Evolutionary conservation across 2,797 vertebrate genomes (phyloP).

Genomic region (Anableps anableps): DNA sequence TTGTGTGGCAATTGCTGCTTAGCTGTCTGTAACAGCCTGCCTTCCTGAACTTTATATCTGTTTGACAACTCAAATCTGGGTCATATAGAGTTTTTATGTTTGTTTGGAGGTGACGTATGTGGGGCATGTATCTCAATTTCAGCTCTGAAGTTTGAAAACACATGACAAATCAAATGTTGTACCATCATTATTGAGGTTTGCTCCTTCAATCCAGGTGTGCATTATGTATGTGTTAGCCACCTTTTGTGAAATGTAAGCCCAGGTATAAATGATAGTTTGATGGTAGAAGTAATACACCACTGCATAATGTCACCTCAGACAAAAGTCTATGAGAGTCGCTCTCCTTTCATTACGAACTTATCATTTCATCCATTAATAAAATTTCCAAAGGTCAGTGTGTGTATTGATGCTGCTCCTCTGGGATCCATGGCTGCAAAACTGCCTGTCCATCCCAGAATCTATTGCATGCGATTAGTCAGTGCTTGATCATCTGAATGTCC

Average conservation of each 20-base stretch:
- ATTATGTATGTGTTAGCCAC: not conserved
- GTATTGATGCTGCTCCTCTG: constrained; percentile 64
- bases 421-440: constrained; percentile 71
- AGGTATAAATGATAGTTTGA: constrained; percentile 23
- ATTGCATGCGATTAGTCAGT: constrained; percentile 70
- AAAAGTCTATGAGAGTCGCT: constrained; percentile 32
- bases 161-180: not conserved
- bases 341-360: constrained; percentile 51
- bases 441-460: constrained; percentile 70
- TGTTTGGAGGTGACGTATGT: constrained; percentile 13
- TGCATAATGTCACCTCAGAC: constrained; percentile 24
- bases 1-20: constrained; percentile 48
- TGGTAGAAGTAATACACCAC: constrained; percentile 20
- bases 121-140: constrained; percentile 7
- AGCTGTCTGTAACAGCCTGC: constrained; percentile 36
- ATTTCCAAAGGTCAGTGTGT: constrained; percentile 72
- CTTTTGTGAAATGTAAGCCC: constrained; percentile 8
- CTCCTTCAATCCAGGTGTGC: not conserved
- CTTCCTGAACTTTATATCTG: not conserved
- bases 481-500: constrained; percentile 72
- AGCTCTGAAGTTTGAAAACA: not conserved
- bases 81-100: constrained; percentile 13
- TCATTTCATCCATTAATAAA: constrained; percentile 66
- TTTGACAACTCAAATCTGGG: constrained; percentile 7
- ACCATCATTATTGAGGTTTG: not conserved